These are phyloP conservation scores for Abrostola tripartita DNA, from an alignment of 2,888 invertebrate species.

Conservation along the genomic window DNA sequence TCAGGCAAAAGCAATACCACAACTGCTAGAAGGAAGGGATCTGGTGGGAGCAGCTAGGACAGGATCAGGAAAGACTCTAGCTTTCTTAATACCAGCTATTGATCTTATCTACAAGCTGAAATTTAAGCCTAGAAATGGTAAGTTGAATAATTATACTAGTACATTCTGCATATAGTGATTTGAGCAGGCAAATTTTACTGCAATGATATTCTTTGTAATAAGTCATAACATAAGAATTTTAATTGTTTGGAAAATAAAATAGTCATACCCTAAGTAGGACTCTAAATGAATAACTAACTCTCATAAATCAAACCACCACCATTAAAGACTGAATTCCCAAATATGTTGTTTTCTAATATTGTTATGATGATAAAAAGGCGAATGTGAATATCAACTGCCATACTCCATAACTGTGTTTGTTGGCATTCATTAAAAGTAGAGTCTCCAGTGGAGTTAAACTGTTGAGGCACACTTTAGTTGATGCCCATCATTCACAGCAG, in stretches of 20 bases:
- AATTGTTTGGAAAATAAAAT: too few relatives aligned
- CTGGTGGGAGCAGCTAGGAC: constrained; percentile 98
- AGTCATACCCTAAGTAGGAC: too few relatives aligned
- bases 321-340: not conserved
- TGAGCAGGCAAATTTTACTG: too few relatives aligned
- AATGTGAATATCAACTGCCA: constrained; percentile 86
- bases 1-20: constrained; percentile 96
- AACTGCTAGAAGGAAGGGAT: constrained; percentile 96
- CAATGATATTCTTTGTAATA: not conserved
- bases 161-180: not conserved
- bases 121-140: constrained; percentile 97
- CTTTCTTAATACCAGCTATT: constrained; percentile 98
- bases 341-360: constrained; percentile 10
- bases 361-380: constrained; percentile 89
- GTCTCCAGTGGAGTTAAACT: constrained; percentile 72
- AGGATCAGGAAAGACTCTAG: constrained; percentile 98
- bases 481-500: constrained; percentile 58
- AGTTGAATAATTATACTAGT: constrained; percentile 47
- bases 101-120: constrained; percentile 96
- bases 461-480: constrained; percentile 79
- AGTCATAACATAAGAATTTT: too few relatives aligned
- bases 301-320: too few relatives aligned
- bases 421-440: constrained; percentile 62
- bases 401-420: constrained; percentile 57
- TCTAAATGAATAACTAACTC: too few relatives aligned